Evolutionary conservation across 1,140 invertebrate species (phyloP).

Genomic region (Tribolium madens): DNA sequence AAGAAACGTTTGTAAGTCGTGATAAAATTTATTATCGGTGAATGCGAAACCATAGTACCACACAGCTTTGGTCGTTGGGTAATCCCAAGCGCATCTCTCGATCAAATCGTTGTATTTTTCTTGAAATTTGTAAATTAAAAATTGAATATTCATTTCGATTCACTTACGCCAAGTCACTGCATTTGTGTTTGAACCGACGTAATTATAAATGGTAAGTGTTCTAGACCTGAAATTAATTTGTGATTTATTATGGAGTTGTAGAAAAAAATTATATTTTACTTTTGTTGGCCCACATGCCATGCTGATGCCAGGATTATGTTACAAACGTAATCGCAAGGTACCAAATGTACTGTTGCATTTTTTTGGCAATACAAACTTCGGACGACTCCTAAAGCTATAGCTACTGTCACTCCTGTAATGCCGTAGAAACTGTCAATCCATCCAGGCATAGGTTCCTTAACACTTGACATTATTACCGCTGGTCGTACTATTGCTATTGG

Average conservation of each 20-base stretch:
- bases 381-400: not conserved
- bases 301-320: not conserved
- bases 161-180: not conserved
- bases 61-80: not conserved
- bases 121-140: not conserved
- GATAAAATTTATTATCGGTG: not conserved
- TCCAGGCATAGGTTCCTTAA: conserved; percentile 12
- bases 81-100: not conserved
- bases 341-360: not conserved
- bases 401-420: conserved; percentile 74
- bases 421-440: conserved; percentile 27
- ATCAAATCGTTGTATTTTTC: not conserved
- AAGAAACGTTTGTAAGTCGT: not conserved
- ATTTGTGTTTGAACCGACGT: not conserved
- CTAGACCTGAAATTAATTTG: not conserved
- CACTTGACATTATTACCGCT: not conserved
- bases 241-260: not conserved
- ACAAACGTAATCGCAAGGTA: not conserved
- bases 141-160: not conserved
- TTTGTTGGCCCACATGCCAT: not conserved
- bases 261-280: not conserved
- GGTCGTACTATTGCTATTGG: conserved; percentile 18
- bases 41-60: not conserved
- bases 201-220: not conserved
- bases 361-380: not conserved